These are phyloP conservation scores for Trogon surrucura DNA, from an alignment of 2,113 vertebrate genomes.

Conservation along the genomic window DNA sequence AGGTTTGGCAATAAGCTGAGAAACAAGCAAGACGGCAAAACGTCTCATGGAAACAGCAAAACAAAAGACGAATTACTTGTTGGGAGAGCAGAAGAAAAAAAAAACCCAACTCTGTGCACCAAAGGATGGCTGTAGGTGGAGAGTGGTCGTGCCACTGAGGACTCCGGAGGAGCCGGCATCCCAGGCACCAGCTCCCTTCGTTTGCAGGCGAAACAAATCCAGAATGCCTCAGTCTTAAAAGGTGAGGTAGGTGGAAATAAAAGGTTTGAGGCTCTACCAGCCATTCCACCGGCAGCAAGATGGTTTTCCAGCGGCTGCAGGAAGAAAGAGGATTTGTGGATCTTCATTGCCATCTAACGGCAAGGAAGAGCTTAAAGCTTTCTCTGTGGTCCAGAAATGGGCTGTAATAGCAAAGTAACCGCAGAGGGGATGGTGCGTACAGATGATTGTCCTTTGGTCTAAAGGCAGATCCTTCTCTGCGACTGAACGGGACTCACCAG, in stretches of 20 bases:
- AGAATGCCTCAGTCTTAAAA: neutral
- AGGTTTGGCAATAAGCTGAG: neutral
- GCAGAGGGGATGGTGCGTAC: neutral
- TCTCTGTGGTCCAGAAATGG: neutral
- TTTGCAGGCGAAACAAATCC: neutral
- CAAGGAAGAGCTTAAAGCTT: neutral
- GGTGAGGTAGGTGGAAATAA: neutral
- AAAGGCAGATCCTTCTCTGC: neutral
- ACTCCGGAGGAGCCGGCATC: neutral
- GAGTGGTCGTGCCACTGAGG: neutral
- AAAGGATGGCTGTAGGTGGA: neutral
- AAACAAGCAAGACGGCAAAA: constrained; percentile 22
- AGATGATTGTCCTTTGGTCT: neutral
- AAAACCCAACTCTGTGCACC: neutral
- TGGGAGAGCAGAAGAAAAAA: neutral
- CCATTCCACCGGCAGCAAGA: neutral
- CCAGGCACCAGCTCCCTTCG: neutral
- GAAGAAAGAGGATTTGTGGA: constrained; percentile 1
- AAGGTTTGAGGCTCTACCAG: neutral
- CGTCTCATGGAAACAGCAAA: neutral
- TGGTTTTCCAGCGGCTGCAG: neutral
- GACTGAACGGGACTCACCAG: neutral
- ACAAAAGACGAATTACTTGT: neutral
- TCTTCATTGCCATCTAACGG: constrained; percentile 63
- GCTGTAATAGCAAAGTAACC: neutral